Evolutionary conservation across 2,113 vertebrate genomes (phyloP), one percentile per base, ranked within the genome.

Genomic region (Silurus asotus): DNA sequence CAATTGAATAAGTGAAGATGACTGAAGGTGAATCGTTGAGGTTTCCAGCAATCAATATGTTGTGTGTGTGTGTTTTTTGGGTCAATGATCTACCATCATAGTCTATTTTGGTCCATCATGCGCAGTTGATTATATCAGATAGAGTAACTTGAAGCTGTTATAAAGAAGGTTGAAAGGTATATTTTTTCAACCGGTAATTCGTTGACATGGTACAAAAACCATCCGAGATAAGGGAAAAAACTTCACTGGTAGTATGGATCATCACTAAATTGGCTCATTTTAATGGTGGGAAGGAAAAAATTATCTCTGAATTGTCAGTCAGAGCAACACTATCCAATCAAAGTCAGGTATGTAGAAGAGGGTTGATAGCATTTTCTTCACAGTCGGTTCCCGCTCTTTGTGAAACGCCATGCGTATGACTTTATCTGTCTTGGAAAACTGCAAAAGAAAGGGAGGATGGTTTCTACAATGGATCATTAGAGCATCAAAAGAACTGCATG

Each of bases 31-130:
- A 64, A 81, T 64, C 45, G 23, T 81, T 64, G 79, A 0, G 79
- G 79, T 81, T 81, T 81, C 10, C 45, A 65, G 59, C 58, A 25
- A 81, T 81, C 79, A 15, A 81, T 81, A 81, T 51, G 9, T 25
- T 81, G 59, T 81, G 59, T 48, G n/a, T 45, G 8, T 3, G n/a
- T 25, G 4, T 25, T 13, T 23, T 81, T 45, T 62, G 3, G 9
- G 58, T 81, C 78, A 48, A 19, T 62, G 56, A 81, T 7, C 58
- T 64, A n/a, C 37, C 79, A 64, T 81, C 45, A 64, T 81, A 64
- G 20, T 25, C 79, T 81, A 64, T 81, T 81, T 81, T 64, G 49
- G 61, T 81, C 13, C 56, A 80, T 61, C 78, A 48, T 61, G 78
- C 28, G 17, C 25, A 11, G 10, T 3, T 20, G 64, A 49, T 81